Evolutionary conservation across 2,113 vertebrate species (phyloP).

Genomic region (Diadophis punctatus): DNA sequence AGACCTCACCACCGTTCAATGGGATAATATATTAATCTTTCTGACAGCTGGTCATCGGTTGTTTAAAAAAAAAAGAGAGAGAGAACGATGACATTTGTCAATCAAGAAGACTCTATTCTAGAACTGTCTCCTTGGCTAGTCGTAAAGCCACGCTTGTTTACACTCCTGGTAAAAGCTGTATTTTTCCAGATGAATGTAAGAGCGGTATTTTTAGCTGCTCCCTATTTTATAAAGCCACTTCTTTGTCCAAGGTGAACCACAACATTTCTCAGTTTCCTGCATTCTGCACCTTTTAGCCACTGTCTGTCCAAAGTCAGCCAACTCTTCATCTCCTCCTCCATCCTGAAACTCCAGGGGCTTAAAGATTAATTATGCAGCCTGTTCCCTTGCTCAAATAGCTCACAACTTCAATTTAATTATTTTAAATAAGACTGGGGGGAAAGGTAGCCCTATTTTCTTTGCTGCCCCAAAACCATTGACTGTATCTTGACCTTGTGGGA

Average conservation of each 20-base stretch:
- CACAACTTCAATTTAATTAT: neutral
- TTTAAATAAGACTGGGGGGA: neutral
- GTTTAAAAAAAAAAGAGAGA: neutral
- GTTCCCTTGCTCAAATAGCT: neutral
- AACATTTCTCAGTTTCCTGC: conserved; percentile 1
- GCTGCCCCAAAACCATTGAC: neutral
- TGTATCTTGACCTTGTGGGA: neutral
- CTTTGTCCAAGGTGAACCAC: conserved; percentile 7
- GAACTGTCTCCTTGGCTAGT: neutral
- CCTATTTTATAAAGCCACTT: neutral
- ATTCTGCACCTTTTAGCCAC: neutral
- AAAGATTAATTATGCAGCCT: neutral
- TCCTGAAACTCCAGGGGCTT: neutral
- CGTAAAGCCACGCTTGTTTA: neutral
- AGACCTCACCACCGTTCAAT: neutral
- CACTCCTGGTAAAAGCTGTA: neutral
- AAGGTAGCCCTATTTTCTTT: neutral
- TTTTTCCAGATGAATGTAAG: neutral
- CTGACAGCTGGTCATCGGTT: neutral
- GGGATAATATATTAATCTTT: neutral
- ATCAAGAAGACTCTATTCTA: fast-evolving
- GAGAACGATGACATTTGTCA: neutral
- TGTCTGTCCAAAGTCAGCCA: neutral
- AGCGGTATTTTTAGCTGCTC: neutral
- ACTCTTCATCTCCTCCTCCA: neutral